phyloP scores from a whole-genome alignment of 1,140 invertebrate genomes.

The Propsilocerus akamusi region DNA sequence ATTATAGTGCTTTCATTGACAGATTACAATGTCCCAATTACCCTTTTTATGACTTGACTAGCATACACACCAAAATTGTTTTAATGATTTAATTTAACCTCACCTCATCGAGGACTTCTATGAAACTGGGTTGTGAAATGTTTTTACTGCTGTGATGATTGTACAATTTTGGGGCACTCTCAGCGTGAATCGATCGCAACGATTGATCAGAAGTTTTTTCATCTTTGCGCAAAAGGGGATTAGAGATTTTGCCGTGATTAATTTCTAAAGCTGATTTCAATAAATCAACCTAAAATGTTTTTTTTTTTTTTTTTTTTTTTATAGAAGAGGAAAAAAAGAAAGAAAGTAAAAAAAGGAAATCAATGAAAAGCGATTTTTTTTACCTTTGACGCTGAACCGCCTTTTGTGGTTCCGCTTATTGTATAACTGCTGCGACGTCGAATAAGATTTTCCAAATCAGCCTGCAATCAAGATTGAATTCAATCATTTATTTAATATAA shows the following conservation, averaged over 20 bases:
- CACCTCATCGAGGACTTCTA: slow-evolving; percentile 25
- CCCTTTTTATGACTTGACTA: too few species aligned
- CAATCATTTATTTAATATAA: slow-evolving; percentile 9
- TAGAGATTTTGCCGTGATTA: slow-evolving; percentile 28
- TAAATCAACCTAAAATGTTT: slow-evolving; percentile 32
- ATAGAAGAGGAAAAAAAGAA: too few species aligned
- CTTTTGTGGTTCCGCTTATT: slow-evolving; percentile 17
- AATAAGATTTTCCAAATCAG: slow-evolving; percentile 24
- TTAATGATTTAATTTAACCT: too few species aligned
- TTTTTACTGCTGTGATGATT: slow-evolving; percentile 32
- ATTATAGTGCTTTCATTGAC: too few species aligned
- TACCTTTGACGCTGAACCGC: slow-evolving; percentile 36
- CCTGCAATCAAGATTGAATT: slow-evolving; percentile 13
- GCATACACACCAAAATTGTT: too few species aligned
- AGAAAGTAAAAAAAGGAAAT: too few species aligned
- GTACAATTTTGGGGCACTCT: slow-evolving; percentile 34
- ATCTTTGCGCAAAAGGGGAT: slow-evolving; percentile 23
- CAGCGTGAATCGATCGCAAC: slow-evolving; percentile 28
- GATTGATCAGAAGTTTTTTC: slow-evolving; percentile 28
- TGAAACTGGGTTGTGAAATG: slow-evolving; percentile 33
- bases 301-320: too few species aligned
- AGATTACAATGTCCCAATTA: too few species aligned
- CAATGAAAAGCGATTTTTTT: background rate
- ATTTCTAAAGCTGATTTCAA: slow-evolving; percentile 42
- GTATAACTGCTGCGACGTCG: slow-evolving; percentile 24